A percentile compares a stretch with the other conserved stretches of the same genome.
These are phyloP conservation scores for Lepilemur septentrionalis DNA, from an alignment of 2,797 vertebrate genomes.

Conservation along the genomic window DNA sequence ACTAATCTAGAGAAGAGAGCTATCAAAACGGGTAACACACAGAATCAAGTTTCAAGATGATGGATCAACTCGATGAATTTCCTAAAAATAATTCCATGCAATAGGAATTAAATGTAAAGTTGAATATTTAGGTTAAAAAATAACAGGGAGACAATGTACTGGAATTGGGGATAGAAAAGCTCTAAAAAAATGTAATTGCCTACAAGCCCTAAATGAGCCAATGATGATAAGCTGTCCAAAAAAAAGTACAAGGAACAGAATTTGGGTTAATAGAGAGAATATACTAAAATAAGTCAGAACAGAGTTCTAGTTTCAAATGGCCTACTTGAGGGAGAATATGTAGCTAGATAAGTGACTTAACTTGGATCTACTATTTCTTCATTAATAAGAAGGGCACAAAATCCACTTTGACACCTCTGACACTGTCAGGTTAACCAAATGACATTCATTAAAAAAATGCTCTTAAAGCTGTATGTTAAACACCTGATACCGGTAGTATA, in stretches of 20 bases:
- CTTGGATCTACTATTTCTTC: conserved; percentile 63
- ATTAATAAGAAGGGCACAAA: conserved; percentile 46
- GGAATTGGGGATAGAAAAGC: conserved; percentile 11
- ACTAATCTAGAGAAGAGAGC: background rate
- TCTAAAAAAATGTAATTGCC: conserved; percentile 9
- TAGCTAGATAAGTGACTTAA: conserved; percentile 51
- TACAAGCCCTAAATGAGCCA: conserved; percentile 39
- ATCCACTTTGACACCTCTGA: conserved; percentile 42
- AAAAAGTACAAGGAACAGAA: conserved; percentile 9
- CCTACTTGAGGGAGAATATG: conserved; percentile 62
- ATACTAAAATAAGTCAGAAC: conserved; percentile 61
- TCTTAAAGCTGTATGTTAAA: background rate
- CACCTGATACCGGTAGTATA: background rate
- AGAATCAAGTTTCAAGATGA: conserved; percentile 23
- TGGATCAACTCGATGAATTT: background rate
- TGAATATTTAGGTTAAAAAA: conserved; percentile 38
- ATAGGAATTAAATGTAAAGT: background rate
- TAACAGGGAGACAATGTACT: background rate
- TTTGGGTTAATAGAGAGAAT: conserved; percentile 67
- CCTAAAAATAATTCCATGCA: background rate
- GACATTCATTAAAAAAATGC: background rate
- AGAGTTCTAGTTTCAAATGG: conserved; percentile 64
- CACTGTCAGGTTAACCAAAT: background rate
- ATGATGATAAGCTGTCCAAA: background rate
- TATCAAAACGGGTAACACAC: background rate